Evolutionary conservation across 2,113 vertebrate genomes (phyloP), one percentile per base, ranked within the genome.

Genomic region (Manacus vitellinus): DNA sequence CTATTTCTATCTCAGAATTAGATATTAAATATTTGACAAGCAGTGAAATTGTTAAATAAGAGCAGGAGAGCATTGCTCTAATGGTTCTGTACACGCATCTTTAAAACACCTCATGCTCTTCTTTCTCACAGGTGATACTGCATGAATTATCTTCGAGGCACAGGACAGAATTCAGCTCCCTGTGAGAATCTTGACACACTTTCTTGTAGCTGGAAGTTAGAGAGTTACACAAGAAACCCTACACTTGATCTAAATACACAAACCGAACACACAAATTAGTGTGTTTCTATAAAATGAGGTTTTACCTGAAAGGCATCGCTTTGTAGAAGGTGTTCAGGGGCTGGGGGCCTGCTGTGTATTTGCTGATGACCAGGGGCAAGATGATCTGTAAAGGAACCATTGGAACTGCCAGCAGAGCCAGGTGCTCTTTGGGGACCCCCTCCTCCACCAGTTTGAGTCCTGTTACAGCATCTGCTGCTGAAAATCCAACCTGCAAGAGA

Each of bases 381-480:
- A 99, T 97, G 85, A 99, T 99, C 97, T 99, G 99, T 52, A 99
- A 87, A 70, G 99, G 99, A 80, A 99, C 99, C 99, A 99, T 99
- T 28, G 99, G 99, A 86, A 99, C 99, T 1, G 99, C 99, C 86
- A 99, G 92, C 80, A 99, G 98, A 16, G 99, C 99, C 78, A 99
- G 97, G 94, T 99, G 99, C 84, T 99, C 99, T 92, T 99, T 99
- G 6, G 99, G 99, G 66, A 99, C 99, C 14, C 99, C 99, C 5
- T 99, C 99, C 98, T 99, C 99, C 56, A 99, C 98, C 96, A 99
- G 88, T 91, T 99, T 99, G 85, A 99, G 98, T 65, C 99, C 99
- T 8, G 99, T 99, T 58, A 99, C 99, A 27, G 99, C 98, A 92
- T 99, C 99, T 47, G 99, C 99, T 88, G 99, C 99, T 59, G 99